Evolutionary conservation across 2,797 vertebrate genomes (phyloP).

Genomic region (Arremon aurantiirostris): DNA sequence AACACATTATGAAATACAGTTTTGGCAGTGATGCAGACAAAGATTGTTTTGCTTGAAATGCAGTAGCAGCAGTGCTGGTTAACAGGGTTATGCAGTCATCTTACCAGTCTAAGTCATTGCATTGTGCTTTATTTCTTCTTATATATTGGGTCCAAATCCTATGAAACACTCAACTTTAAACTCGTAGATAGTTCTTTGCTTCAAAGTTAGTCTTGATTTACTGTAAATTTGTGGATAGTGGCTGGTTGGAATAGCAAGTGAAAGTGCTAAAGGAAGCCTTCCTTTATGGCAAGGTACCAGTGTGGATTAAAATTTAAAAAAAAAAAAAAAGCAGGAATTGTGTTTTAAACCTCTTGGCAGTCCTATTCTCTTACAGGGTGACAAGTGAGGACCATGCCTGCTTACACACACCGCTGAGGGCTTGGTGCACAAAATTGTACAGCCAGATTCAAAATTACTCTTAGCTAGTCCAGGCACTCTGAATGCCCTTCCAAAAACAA

Average conservation of each 20-base stretch:
- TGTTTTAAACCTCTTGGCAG: background rate
- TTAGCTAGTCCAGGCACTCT: background rate
- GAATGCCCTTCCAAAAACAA: background rate
- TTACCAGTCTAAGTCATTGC: background rate
- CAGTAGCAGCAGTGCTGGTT: background rate
- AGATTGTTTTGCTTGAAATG: conserved; percentile 26
- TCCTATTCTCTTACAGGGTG: background rate
- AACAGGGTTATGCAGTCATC: background rate
- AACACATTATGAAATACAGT: conserved; percentile 36
- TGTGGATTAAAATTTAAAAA: background rate
- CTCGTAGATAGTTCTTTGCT: background rate
- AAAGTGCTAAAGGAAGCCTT: background rate
- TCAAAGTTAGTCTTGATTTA: background rate
- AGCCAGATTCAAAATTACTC: background rate
- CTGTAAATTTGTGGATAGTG: background rate
- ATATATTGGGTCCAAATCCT: background rate
- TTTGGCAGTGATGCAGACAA: conserved; percentile 20
- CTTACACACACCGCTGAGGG: background rate
- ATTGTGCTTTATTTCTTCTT: background rate
- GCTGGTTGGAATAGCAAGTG: background rate
- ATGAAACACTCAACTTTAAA: background rate
- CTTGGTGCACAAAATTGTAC: background rate
- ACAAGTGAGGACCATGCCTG: background rate
- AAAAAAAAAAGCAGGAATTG: background rate
- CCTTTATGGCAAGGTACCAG: background rate